Percentiles rank a stretch among this genome's conserved stretches.
These are phyloP conservation scores for Enhydra lutris DNA, from an alignment of 2,113 vertebrate genomes.

Conservation along the genomic window DNA sequence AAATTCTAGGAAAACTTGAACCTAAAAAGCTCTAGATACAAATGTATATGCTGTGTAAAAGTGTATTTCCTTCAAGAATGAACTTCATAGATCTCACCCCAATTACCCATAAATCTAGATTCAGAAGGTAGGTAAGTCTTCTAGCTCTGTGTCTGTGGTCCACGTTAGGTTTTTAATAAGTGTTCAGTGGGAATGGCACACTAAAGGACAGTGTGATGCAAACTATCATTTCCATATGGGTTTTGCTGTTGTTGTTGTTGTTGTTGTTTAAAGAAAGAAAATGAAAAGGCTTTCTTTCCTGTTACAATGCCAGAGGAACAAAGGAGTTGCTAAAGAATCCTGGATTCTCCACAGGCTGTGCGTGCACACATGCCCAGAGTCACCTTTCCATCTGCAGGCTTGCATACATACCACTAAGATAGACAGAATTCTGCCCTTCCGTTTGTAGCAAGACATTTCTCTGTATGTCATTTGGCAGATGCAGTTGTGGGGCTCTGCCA, in stretches of 20 bases:
- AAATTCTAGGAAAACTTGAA: neutral
- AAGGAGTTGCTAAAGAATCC: constrained; percentile 34
- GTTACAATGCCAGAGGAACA: constrained; percentile 43
- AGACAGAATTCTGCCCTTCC: constrained; percentile 37
- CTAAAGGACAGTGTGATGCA: constrained; percentile 34
- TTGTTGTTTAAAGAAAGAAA: constrained; percentile 53
- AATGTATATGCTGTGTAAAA: constrained; percentile 26
- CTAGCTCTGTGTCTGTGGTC: neutral
- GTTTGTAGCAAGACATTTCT: constrained; percentile 64
- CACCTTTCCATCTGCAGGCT: constrained; percentile 34
- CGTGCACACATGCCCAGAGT: neutral
- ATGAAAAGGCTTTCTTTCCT: constrained; percentile 3
- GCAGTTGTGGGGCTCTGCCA: constrained; percentile 74
- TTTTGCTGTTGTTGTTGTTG: neutral
- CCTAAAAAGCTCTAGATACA: neutral
- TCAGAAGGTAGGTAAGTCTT: neutral
- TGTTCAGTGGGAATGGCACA: constrained; percentile 22
- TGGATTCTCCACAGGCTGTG: neutral
- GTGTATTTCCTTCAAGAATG: constrained; percentile 22
- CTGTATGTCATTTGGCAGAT: constrained; percentile 78
- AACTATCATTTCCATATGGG: constrained; percentile 69
- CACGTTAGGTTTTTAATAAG: constrained; percentile 37
- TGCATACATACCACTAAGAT: neutral
- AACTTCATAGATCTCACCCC: constrained; percentile 26
- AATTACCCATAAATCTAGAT: neutral